Evolutionary conservation across 2,888 invertebrate species (phyloP), one percentile per base, ranked within the genome.

Genomic region (Silvanus unidentatus): DNA sequence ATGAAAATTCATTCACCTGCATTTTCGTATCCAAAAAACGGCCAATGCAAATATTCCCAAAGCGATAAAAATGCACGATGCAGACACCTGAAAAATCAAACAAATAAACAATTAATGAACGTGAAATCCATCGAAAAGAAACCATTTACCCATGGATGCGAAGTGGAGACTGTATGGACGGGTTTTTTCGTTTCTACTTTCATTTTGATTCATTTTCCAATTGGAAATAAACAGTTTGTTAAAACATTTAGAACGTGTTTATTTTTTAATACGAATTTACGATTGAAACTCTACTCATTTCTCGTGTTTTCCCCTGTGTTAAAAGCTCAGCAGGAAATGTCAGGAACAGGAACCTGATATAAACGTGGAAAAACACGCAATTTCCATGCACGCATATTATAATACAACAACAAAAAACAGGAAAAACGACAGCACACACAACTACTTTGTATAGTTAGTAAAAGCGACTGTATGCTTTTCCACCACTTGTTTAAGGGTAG

Each of bases 1-100:
- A 22, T 22, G 8, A 22, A 22, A 22, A 22, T 22, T 22, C 22
- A 22, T 68, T 68, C 58, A 75, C 75, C 74, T 73, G 71, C 75
- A 75, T 58, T 69, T 73, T 47, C 70, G 59, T 32, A 74, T 68
- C 73, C 73, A 73, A 55, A 75, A 73, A 13, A 72, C 71, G 16
- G 74, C 68, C 13, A 73, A 62, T 10, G 71, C 74, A 28, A 75
- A 60, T 35, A 71, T 60, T 34, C 71, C 74, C 44, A 74, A 59
- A 12, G 70, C 73, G 43, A 73, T 62, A 41, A 73, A 59, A 44
- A 73, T 58, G 44, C 66, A 65, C 47, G 70, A 60, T 30, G 70
- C 58, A 42, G 70, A 63, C 13, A 71, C 63, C 75, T 75, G 60
- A 22, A 47, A 39, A 9, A 45, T 28, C 34, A 39, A 35, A 32